phyloP scores from a whole-genome alignment of 1,140 invertebrate species.

The Melitaea cinxia region DNA sequence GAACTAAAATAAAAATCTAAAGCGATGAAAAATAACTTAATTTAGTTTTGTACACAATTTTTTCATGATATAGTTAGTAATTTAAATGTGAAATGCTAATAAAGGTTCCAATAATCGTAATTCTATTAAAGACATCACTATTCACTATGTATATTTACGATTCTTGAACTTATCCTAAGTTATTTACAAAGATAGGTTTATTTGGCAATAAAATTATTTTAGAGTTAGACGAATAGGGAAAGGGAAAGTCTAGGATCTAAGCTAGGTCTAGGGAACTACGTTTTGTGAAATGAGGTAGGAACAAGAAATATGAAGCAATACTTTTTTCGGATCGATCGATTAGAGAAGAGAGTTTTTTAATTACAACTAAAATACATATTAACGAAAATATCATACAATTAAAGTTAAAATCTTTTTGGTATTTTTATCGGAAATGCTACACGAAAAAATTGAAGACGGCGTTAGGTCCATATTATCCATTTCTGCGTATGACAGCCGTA shows the following conservation, averaged over 20 bases:
- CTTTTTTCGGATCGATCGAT: not conserved
- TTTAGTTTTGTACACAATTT: no score
- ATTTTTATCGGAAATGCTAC: no score
- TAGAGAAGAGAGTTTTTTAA: not conserved
- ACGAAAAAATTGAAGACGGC: no score
- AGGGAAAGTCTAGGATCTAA: conserved; percentile 28
- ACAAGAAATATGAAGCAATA: not conserved
- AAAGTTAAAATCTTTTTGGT: no score
- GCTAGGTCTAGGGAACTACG: conserved; percentile 17
- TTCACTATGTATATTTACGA: not conserved
- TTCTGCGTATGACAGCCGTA: no score
- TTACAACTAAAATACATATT: no score
- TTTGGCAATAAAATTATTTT: conserved; percentile 34
- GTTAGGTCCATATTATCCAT: no score
- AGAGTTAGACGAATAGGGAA: conserved; percentile 17
- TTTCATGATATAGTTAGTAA: no score
- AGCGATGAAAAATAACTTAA: no score
- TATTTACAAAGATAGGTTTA: conserved; percentile 29
- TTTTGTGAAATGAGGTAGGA: not conserved
- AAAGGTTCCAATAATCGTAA: not conserved
- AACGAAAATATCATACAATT: no score
- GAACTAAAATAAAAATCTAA: not conserved
- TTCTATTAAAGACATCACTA: conserved; percentile 5
- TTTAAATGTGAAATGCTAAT: not conserved
- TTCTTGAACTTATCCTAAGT: conserved; percentile 9